These are phyloP conservation scores for Sebastes cheni DNA, from an alignment of 2,797 vertebrate genomes.

Conservation along the genomic window DNA sequence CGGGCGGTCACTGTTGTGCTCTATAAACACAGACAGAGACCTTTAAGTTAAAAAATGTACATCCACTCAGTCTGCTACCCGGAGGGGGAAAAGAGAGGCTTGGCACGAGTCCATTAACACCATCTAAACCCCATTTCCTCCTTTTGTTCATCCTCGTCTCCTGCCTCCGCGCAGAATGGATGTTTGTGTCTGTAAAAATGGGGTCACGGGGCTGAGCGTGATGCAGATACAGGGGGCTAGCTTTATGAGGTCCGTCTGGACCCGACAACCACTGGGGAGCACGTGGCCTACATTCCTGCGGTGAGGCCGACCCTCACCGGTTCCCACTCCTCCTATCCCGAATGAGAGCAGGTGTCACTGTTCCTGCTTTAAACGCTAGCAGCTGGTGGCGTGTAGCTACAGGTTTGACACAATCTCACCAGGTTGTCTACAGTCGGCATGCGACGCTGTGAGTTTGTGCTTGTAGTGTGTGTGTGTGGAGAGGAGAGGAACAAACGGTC, in stretches of 20 bases:
- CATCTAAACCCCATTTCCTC: constrained; percentile 49
- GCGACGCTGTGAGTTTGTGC: constrained; percentile 1
- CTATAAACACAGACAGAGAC: neutral
- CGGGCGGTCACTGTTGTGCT: neutral
- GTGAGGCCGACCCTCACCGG: constrained; percentile 8
- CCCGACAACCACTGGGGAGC: constrained; percentile 30
- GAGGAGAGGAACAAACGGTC: constrained; percentile 6
- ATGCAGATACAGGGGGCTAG: constrained; percentile 12
- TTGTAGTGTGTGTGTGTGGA: constrained; percentile 10
- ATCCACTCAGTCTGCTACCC: constrained; percentile 26
- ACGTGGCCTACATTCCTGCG: constrained; percentile 60
- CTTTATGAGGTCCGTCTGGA: constrained; percentile 59
- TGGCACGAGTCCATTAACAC: constrained; percentile 53
- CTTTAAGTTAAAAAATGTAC: constrained; percentile 17
- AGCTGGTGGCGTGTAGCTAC: constrained; percentile 72
- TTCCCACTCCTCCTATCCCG: constrained; percentile 14
- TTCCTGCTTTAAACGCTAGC: constrained; percentile 47
- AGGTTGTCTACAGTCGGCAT: constrained; percentile 33
- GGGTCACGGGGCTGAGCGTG: constrained; percentile 42
- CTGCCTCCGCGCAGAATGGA: constrained; percentile 15
- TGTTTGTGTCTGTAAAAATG: constrained; percentile 34
- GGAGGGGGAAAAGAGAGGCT: constrained; percentile 20
- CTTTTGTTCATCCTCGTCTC: constrained; percentile 56
- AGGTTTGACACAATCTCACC: constrained; percentile 57
- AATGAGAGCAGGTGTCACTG: constrained; percentile 69